phyloP scores from a whole-genome alignment of 1,140 invertebrate genomes.

The Ooceraea biroi region DNA sequence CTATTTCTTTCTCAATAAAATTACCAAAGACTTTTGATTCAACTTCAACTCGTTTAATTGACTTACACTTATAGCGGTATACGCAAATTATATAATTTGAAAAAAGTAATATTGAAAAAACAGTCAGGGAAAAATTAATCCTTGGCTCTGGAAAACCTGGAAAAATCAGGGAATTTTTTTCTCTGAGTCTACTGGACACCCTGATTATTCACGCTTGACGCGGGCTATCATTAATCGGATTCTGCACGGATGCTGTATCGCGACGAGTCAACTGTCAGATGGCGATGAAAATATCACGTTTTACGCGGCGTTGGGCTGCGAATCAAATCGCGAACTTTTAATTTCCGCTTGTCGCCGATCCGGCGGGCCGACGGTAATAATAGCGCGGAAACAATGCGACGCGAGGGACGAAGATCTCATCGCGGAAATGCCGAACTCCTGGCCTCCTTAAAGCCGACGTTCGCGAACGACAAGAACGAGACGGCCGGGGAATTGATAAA shows the following conservation, averaged over 20 bases:
- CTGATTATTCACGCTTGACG: not conserved
- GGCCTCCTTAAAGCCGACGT: conserved; percentile 39
- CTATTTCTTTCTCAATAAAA: too few species aligned
- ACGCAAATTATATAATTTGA: too few species aligned
- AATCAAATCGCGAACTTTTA: conserved; percentile 59
- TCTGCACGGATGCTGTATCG: not conserved
- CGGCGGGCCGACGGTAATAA: conserved; percentile 30
- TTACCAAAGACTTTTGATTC: too few species aligned
- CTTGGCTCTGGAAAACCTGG: too few species aligned
- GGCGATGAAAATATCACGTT: conserved; percentile 45
- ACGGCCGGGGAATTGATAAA: not conserved
- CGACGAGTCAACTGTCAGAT: conserved; percentile 15
- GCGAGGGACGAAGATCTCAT: conserved; percentile 41
- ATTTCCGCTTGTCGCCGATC: conserved; percentile 53
- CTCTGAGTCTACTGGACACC: too few species aligned
- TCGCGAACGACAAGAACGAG: conserved; percentile 1
- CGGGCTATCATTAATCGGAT: conserved; percentile 37
- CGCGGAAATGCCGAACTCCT: conserved; percentile 38
- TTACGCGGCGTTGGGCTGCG: conserved; percentile 26
- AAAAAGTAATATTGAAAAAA: too few species aligned
- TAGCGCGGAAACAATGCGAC: conserved; percentile 60
- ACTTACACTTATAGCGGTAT: too few species aligned
- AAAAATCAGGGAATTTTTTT: too few species aligned
- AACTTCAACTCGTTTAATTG: too few species aligned
- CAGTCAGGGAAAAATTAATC: too few species aligned